These are phyloP conservation scores for Hemiprocne comata DNA, from an alignment of 2,113 vertebrate genomes.

Conservation along the genomic window DNA sequence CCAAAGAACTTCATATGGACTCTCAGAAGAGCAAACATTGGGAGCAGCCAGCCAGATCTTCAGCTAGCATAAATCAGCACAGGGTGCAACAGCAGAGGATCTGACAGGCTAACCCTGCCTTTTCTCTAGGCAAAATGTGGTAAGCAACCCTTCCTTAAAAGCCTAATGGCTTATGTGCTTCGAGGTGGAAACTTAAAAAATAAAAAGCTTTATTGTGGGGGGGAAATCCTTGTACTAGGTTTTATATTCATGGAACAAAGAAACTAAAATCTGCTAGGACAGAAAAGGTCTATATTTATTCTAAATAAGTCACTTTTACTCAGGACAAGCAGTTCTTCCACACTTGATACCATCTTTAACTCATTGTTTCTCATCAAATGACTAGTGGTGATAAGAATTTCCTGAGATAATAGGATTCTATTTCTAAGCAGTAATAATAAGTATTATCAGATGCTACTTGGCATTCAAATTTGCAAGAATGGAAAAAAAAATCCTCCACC, in stretches of 20 bases:
- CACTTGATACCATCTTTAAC: constrained; percentile 57
- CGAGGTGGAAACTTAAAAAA: constrained; percentile 30
- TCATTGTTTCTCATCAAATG: constrained; percentile 63
- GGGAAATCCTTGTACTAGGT: background rate
- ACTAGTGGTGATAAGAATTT: constrained; percentile 50
- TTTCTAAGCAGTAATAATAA: constrained; percentile 51
- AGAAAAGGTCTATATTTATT: constrained; percentile 6
- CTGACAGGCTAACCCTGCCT: background rate
- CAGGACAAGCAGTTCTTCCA: constrained; percentile 28
- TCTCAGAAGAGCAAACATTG: background rate
- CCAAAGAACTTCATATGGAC: background rate
- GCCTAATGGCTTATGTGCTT: constrained; percentile 22
- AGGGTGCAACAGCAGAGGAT: background rate
- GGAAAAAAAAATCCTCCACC: constrained; percentile 45
- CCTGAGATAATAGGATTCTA: constrained; percentile 52
- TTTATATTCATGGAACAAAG: constrained; percentile 42
- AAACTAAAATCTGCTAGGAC: background rate
- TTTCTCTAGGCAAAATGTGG: constrained; percentile 26
- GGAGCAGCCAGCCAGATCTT: background rate
- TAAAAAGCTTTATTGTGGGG: background rate
- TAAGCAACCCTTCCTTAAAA: constrained; percentile 31
- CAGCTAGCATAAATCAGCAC: constrained; percentile 14
- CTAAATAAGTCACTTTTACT: constrained; percentile 21
- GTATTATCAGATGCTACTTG: constrained; percentile 49
- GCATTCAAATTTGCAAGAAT: constrained; percentile 54